Evolutionary conservation across 2,113 vertebrate genomes (phyloP).

Genomic region (Gnathonemus longibarbis): DNA sequence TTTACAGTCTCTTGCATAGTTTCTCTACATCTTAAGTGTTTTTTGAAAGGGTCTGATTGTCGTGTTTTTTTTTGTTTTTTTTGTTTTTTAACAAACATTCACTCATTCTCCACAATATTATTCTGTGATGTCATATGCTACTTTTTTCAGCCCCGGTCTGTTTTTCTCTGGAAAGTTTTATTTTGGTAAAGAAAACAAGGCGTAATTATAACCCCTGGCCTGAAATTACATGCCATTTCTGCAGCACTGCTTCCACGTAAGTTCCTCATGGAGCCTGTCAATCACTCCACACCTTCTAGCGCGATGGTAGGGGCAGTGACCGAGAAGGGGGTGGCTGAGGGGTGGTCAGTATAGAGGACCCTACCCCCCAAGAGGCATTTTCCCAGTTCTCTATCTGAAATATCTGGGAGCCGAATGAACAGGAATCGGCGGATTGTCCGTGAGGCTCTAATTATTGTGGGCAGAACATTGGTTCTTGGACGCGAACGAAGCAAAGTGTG

Average conservation of each 20-base stretch:
- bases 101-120: slow-evolving; percentile 28
- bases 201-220: slow-evolving; percentile 21
- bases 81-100: slow-evolving; percentile 22
- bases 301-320: background rate
- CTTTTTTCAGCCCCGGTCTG: slow-evolving; percentile 7
- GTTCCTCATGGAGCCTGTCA: background rate
- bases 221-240: background rate
- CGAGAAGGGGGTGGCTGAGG: background rate
- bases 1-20: background rate
- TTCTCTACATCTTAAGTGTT: slow-evolving; percentile 15
- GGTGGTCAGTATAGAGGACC: background rate
- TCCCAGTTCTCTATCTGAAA: background rate
- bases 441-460: background rate
- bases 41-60: slow-evolving; percentile 30
- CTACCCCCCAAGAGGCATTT: background rate
- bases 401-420: background rate
- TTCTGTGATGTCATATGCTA: slow-evolving; percentile 42
- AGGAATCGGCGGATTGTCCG: background rate
- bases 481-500: background rate
- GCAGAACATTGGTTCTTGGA: background rate
- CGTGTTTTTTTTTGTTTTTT: slow-evolving; percentile 15
- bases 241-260: fast-evolving
- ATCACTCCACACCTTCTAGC: slow-evolving; percentile 18
- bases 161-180: slow-evolving; percentile 37
- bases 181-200: slow-evolving; percentile 31